A percentile compares a stretch with the other conserved stretches of the same genome.
These are phyloP conservation scores for Euplexia lucipara DNA, from an alignment of 2,888 invertebrate genomes.

Conservation along the genomic window DNA sequence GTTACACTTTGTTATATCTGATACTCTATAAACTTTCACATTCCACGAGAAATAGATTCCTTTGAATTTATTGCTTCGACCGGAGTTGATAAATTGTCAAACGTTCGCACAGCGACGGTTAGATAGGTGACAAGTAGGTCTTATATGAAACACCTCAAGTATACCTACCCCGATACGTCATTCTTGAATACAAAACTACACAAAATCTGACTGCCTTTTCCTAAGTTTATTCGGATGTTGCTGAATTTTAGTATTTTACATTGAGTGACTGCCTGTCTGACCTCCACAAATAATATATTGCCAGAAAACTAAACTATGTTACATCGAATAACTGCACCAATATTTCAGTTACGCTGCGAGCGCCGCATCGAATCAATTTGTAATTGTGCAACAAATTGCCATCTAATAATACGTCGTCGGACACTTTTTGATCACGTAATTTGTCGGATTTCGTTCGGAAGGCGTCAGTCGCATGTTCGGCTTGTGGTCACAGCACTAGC, in stretches of 20 bases:
- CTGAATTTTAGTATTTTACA: too few species aligned
- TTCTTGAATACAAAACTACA: not conserved
- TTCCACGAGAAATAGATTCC: constrained; percentile 17
- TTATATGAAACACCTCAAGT: not conserved
- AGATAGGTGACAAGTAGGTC: constrained; percentile 3
- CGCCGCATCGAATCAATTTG: constrained; percentile 19
- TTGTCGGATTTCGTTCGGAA: constrained; percentile 36
- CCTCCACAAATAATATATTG: not conserved
- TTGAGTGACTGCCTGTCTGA: too few species aligned
- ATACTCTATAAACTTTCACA: constrained; percentile 33
- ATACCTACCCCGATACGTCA: not conserved
- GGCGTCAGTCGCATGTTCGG: constrained; percentile 42
- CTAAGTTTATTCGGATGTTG: too few species aligned
- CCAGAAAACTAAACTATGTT: not conserved
- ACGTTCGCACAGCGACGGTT: not conserved
- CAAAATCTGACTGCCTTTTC: too few species aligned
- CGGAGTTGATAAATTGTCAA: constrained; percentile 23
- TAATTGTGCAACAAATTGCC: constrained; percentile 21
- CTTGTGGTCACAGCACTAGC: constrained; percentile 43
- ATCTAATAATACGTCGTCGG: constrained; percentile 36
- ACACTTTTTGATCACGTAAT: constrained; percentile 45
- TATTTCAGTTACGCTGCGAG: constrained; percentile 3
- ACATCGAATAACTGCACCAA: not conserved
- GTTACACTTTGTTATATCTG: constrained; percentile 37
- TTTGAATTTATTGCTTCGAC: constrained; percentile 34